Base-by-base conservation (phyloP, 2,797 vertebrate genomes). In the Rallus crepitans region DNA sequence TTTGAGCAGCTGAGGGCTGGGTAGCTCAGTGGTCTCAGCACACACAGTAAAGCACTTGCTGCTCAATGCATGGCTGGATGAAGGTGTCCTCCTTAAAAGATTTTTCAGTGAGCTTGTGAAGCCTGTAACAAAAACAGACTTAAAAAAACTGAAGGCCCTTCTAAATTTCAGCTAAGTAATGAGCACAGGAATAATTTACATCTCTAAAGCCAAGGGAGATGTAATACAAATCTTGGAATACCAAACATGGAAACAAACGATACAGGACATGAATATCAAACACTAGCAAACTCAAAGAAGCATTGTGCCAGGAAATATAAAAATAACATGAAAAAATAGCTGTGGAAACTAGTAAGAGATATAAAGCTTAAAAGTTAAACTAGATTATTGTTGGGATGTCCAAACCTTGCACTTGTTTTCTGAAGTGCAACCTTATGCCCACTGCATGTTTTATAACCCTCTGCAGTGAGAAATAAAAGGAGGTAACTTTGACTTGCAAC, bases 401-500 rank as follows among this genome's bases (percentile, higher is more conserved):
- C 60, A 82, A 82, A 87, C 82, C 21, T 90, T 87, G 56, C 81
- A 68, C 55, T 84, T 80, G 23, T 24, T 68, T 90, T 85, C 75
- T 71, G 39, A 89, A 87, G 27, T 20, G 18, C 27, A 85, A 68
- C 30, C 18, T 89, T 80, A 80, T 39, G 57, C 37, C 68, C 63
- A 68, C 19, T 75, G 56, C 42, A 82, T 70, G 61, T 35, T 91
- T 91, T 69, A 45, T 30, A 96, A 52, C n/a, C 35, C 45, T 89
- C 64, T 77, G 40, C 52, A 89, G 33, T 60, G 68, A 93, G 84
- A 85, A 94, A 91, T 87, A 82, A 73, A 97, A 85, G 63, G 60
- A 92, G 60, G 33, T 89, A 69, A 69, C 23, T 96, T 95, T 95
- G 82, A 93, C 80, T 91, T 91, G 75, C 91, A 81, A 79, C 56